These are phyloP conservation scores for Hyles euphorbiae DNA, from an alignment of 1,140 invertebrate species.

Conservation along the genomic window DNA sequence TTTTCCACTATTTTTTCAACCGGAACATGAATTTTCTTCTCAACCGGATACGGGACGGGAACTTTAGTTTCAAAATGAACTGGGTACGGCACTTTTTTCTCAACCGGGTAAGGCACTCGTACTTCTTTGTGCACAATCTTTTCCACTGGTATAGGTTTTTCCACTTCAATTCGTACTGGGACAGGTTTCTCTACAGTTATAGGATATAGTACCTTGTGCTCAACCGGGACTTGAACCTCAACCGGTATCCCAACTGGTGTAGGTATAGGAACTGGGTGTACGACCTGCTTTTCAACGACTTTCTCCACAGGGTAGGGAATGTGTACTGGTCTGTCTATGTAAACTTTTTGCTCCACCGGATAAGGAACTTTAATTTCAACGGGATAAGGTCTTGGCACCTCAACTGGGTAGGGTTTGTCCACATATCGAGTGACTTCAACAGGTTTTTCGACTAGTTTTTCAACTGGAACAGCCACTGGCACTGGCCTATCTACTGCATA, in stretches of 20 bases:
- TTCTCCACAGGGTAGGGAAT: conserved; percentile 77
- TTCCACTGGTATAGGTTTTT: conserved; percentile 58
- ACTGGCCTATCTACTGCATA: conserved; percentile 72
- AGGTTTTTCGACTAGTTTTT: conserved; percentile 71
- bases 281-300: conserved; percentile 67
- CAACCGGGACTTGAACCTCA: conserved; percentile 52
- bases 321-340: conserved; percentile 74
- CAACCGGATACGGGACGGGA: conserved; percentile 67
- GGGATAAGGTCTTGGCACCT: conserved; percentile 70
- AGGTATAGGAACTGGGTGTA: conserved; percentile 53
- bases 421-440: conserved; percentile 70
- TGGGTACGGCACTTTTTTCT: conserved; percentile 55
- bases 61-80: conserved; percentile 60
- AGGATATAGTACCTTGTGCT: conserved; percentile 59
- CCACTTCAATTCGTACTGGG: conserved; percentile 68
- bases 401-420: conserved; percentile 69
- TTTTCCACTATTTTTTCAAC: conserved; percentile 78
- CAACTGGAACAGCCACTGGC: conserved; percentile 69
- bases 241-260: conserved; percentile 52
- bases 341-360: conserved; percentile 73
- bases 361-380: conserved; percentile 70
- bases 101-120: conserved; percentile 57
- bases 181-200: conserved; percentile 67
- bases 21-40: conserved; percentile 53
- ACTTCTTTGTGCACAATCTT: conserved; percentile 57